Evolutionary conservation across 2,888 invertebrate species (phyloP).

Genomic region (Orthosia incerta): DNA sequence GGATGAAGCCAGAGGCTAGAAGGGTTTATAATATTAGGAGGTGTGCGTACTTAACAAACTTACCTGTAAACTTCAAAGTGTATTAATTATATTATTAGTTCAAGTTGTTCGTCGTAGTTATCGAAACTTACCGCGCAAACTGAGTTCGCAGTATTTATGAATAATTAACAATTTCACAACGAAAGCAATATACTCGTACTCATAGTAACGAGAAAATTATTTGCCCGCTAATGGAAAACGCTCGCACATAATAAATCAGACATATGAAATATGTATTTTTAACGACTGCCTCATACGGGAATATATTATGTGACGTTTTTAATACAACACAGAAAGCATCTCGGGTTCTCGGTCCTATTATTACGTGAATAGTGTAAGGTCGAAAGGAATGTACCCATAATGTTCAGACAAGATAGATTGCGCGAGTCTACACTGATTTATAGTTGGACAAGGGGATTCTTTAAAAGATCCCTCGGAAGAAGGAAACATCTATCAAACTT

Average conservation of each 20-base stretch:
- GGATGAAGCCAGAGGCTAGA: too few relatives aligned
- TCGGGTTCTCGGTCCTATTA: constrained; percentile 48
- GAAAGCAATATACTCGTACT: constrained; percentile 4
- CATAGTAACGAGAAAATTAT: constrained; percentile 28
- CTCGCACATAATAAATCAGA: constrained; percentile 33
- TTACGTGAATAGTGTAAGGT: constrained; percentile 54
- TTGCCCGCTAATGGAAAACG: constrained; percentile 41
- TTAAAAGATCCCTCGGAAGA: constrained; percentile 66
- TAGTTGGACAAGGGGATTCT: constrained; percentile 71
- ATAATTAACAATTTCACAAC: constrained; percentile 41
- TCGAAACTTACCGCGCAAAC: background rate
- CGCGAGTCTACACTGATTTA: constrained; percentile 77
- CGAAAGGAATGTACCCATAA: constrained; percentile 59
- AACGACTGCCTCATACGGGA: constrained; percentile 49
- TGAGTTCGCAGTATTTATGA: constrained; percentile 17
- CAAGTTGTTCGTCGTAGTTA: background rate
- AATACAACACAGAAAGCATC: constrained; percentile 41
- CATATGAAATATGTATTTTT: constrained; percentile 65
- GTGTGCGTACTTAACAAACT: background rate
- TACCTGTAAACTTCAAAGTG: constrained; percentile 13
- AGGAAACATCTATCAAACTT: constrained; percentile 75
- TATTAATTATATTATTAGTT: constrained; percentile 2
- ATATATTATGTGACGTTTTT: constrained; percentile 53
- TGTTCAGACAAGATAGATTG: constrained; percentile 78
- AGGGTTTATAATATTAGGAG: background rate